Conservation (phyloP, 1,140 invertebrate genomes). For the Acarapis woodi region DNA sequence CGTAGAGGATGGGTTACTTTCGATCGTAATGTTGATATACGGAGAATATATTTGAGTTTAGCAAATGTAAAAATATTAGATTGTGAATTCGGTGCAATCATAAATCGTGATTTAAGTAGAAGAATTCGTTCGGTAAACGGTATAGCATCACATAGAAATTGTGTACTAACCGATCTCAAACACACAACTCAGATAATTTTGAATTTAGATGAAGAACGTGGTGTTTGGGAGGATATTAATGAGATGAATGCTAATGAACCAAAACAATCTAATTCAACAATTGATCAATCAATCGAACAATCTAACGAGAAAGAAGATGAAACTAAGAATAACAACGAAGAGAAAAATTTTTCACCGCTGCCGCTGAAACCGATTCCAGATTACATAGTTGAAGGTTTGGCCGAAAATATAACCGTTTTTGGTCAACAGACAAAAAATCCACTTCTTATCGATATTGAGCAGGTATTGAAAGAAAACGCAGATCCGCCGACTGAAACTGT, state of each 20-base stretch:
- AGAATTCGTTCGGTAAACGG: slow-evolving; percentile 74
- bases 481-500: slow-evolving; percentile 92
- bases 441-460: slow-evolving; percentile 81
- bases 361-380: slow-evolving; percentile 89
- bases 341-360: too few relatives aligned
- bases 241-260: too few relatives aligned
- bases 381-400: slow-evolving; percentile 97
- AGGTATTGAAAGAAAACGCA: slow-evolving; percentile 91
- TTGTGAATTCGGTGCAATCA: slow-evolving; percentile 70
- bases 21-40: slow-evolving; percentile 82
- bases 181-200: slow-evolving; percentile 79
- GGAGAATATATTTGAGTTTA: slow-evolving; percentile 96
- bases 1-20: slow-evolving; percentile 95
- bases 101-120: slow-evolving; percentile 70
- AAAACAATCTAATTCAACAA: too few relatives aligned
- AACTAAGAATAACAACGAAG: slow-evolving; percentile 1
- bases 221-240: slow-evolving; percentile 49
- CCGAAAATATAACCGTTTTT: slow-evolving; percentile 28
- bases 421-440: slow-evolving; percentile 57
- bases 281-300: too few relatives aligned
- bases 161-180: slow-evolving; percentile 70
- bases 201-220: slow-evolving; percentile 54
- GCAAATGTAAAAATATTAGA: slow-evolving; percentile 72
- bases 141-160: slow-evolving; percentile 59
- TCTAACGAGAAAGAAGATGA: slow-evolving; percentile 17